Percentiles rank a stretch among this genome's conserved stretches.
These are phyloP conservation scores for Diachasma alloeum DNA, from an alignment of 1,140 invertebrate genomes.

Conservation along the genomic window DNA sequence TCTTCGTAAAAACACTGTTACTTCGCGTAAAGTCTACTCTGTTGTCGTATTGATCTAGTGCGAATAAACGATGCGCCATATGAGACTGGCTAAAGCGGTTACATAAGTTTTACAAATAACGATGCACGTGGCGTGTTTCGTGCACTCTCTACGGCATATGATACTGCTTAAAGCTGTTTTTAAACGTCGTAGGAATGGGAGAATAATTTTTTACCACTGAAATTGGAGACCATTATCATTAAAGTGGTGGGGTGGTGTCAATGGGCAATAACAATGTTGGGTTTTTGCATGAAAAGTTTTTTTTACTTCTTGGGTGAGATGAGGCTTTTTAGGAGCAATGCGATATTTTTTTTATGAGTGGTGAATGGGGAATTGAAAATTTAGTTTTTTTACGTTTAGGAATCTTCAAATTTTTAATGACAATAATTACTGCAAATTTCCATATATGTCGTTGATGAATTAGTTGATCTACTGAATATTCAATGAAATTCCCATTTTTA, in stretches of 20 bases:
- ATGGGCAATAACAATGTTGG: background rate
- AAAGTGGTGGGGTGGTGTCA: background rate
- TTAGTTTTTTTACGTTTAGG: too few relatives aligned
- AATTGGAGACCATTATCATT: background rate
- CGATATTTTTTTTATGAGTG: too few relatives aligned
- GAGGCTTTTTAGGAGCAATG: too few relatives aligned
- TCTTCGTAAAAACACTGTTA: background rate
- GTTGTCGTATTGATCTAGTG: background rate
- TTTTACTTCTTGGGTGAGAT: too few relatives aligned
- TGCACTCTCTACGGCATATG: background rate
- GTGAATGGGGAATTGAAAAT: too few relatives aligned
- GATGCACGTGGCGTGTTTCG: constrained; percentile 8
- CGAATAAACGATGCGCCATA: constrained; percentile 4
- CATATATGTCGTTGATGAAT: too few relatives aligned
- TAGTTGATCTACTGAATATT: too few relatives aligned
- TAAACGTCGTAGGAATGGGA: background rate
- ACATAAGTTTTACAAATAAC: constrained; percentile 12
- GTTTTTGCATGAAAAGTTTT: too few relatives aligned
- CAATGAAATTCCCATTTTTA: too few relatives aligned
- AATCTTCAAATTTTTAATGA: too few relatives aligned
- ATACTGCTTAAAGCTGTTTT: background rate
- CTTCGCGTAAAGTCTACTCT: background rate
- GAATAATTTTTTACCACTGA: background rate
- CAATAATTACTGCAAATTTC: too few relatives aligned
- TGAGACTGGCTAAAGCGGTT: constrained; percentile 1